A percentile compares a stretch with the other conserved stretches of the same genome.
These are phyloP conservation scores for Petrocephalus sullivani DNA, from an alignment of 2,797 vertebrate genomes.

Conservation along the genomic window DNA sequence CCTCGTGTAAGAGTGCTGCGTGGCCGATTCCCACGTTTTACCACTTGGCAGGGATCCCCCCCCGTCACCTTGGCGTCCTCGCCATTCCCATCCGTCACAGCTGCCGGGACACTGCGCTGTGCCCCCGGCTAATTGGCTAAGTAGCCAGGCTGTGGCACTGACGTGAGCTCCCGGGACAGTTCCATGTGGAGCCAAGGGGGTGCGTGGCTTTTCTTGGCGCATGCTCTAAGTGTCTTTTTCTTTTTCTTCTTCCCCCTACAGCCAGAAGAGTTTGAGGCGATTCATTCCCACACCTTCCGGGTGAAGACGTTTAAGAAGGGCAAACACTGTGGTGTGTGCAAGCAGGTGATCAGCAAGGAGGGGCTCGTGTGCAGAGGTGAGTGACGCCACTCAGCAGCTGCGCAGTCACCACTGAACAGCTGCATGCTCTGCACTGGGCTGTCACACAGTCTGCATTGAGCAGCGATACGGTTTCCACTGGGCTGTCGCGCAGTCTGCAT, in stretches of 20 bases:
- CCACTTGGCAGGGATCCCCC: not conserved
- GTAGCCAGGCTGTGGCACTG: not conserved
- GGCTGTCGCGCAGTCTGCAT: not conserved
- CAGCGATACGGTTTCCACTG: not conserved
- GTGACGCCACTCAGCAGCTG: slow-evolving; percentile 23
- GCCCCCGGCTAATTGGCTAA: not conserved
- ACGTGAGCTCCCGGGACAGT: not conserved
- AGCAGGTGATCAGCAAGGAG: slow-evolving; percentile 87
- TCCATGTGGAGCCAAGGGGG: not conserved
- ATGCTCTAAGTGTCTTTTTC: not conserved
- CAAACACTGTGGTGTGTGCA: slow-evolving; percentile 86
- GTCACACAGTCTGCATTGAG: not conserved
- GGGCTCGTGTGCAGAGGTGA: slow-evolving; percentile 88
- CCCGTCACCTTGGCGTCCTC: not conserved
- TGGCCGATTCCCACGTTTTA: not conserved
- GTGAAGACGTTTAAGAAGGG: slow-evolving; percentile 92
- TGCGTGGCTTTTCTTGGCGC: not conserved
- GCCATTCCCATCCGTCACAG: not conserved
- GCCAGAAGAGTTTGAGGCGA: slow-evolving; percentile 86
- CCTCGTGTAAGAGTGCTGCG: not conserved
- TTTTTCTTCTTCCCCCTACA: slow-evolving; percentile 41
- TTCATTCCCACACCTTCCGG: slow-evolving; percentile 83
- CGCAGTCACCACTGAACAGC: not conserved
- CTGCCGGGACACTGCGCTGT: not conserved
- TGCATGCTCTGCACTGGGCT: not conserved